Evolutionary conservation across 2,797 vertebrate genomes (phyloP), one percentile per base, ranked within the genome.

Genomic region (Myoxocephalus aenaeus): DNA sequence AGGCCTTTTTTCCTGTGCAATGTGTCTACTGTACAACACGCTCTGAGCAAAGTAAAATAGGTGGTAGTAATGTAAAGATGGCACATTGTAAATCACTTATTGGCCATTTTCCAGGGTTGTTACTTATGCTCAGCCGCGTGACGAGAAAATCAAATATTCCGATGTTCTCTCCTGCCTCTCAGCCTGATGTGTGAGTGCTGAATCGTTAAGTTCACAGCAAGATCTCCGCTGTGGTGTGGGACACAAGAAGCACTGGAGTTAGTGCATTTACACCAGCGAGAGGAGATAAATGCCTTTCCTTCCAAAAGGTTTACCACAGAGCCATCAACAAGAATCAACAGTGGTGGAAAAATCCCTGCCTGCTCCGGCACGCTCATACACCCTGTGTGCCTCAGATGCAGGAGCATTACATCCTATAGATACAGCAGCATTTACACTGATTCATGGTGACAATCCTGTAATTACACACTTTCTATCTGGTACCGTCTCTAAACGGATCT

Each of bases 121-220:
- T 94, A 88, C 74, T 87, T 89, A 85, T 89, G 92, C 92, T 92
- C 87, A 81, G 90, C 62, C 73, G 89, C 82, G 65, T 89, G 79
- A 83, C 36, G 82, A 89, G 62, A 93, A 54, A 94, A 94, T 94
- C 89, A 92, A 93, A 95, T 89, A 91, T 92, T 91, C 79, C 89
- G 59, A 91, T 93, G 90, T 93, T 91, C 84, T 89, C 77, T 88
- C 22, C 81, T 93, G 91, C 90, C 90, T 83, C 88, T 92, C 90
- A 93, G 86, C 80, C 89, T 80, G 75, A 88, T 76, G 79, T 84
- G 83, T 79, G 90, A 92, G 84, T 75, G 73, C 78, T 76, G 77
- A 90, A 93, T 89, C 85, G 75, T 92, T 94, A 87, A 80, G 74
- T 80, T 91, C 93, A 87, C 93, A 94, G 94, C 88, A 48, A 90